phyloP scores from a whole-genome alignment of 2,797 vertebrate species.

The Rousettus madagascariensis region DNA sequence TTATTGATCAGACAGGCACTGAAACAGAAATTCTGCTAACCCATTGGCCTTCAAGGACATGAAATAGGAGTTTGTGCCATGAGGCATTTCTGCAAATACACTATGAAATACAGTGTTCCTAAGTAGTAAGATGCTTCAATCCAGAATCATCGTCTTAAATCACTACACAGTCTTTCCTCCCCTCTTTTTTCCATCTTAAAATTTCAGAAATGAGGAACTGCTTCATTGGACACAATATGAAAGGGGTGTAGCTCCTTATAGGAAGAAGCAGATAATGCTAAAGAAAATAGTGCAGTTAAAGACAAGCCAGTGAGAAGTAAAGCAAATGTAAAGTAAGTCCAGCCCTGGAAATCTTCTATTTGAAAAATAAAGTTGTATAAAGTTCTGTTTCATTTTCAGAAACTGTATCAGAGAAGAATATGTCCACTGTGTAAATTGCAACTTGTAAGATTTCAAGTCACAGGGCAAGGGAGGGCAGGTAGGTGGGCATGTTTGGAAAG shows the following conservation, averaged over 20 bases:
- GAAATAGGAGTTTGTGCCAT: slow-evolving; percentile 58
- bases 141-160: slow-evolving; percentile 62
- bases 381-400: background rate
- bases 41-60: slow-evolving; percentile 52
- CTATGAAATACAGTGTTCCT: slow-evolving; percentile 62
- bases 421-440: background rate
- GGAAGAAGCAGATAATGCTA: background rate
- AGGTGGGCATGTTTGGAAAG: background rate
- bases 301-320: background rate
- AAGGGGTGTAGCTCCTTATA: background rate
- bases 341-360: background rate
- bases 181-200: slow-evolving; percentile 24
- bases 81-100: slow-evolving; percentile 66
- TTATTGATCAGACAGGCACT: slow-evolving; percentile 67
- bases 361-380: slow-evolving; percentile 25
- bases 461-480: background rate
- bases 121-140: slow-evolving; percentile 53
- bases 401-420: background rate
- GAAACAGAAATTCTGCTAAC: slow-evolving; percentile 64
- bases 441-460: slow-evolving; percentile 7
- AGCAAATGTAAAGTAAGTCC: background rate
- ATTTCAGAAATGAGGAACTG: slow-evolving; percentile 65
- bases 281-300: slow-evolving; percentile 53
- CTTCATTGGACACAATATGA: slow-evolving; percentile 23
- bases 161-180: slow-evolving; percentile 22